These are phyloP conservation scores for Hipparchia semele DNA, from an alignment of 2,888 invertebrate species.

Conservation along the genomic window DNA sequence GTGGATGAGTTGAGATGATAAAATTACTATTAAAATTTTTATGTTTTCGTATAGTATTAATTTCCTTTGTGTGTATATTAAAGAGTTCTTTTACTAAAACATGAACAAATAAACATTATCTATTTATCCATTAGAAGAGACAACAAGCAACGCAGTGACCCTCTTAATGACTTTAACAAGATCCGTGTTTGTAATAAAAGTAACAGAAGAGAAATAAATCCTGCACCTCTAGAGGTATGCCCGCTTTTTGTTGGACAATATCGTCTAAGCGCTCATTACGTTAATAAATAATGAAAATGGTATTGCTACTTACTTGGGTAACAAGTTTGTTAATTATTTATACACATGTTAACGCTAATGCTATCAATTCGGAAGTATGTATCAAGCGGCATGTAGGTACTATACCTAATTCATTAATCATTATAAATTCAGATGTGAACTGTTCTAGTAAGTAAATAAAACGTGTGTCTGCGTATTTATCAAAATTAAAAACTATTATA, in stretches of 20 bases:
- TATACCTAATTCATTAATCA: not conserved
- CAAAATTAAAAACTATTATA: too few relatives aligned
- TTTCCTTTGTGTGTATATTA: not conserved
- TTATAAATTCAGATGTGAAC: too few relatives aligned
- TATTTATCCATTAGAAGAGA: constrained; percentile 40
- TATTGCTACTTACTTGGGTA: constrained; percentile 15
- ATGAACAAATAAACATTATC: constrained; percentile 40
- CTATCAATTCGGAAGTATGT: not conserved
- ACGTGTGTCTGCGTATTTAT: too few relatives aligned
- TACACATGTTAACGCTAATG: constrained; percentile 11
- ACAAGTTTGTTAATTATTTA: constrained; percentile 16
- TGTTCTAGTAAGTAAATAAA: too few relatives aligned
- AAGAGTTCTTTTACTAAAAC: constrained; percentile 14
- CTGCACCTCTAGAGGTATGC: constrained; percentile 36
- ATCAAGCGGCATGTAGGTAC: not conserved
- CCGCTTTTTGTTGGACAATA: constrained; percentile 18
- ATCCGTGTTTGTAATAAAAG: constrained; percentile 48
- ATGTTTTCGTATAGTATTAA: too few relatives aligned
- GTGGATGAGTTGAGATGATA: too few relatives aligned
- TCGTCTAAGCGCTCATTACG: constrained; percentile 19
- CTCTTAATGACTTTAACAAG: constrained; percentile 51
- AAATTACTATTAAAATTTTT: too few relatives aligned
- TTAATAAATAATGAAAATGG: constrained; percentile 20
- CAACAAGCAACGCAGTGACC: constrained; percentile 35
- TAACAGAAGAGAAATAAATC: constrained; percentile 53